Evolutionary conservation across 1,140 invertebrate genomes (phyloP).

Genomic region (Ostrea denselamellosa): DNA sequence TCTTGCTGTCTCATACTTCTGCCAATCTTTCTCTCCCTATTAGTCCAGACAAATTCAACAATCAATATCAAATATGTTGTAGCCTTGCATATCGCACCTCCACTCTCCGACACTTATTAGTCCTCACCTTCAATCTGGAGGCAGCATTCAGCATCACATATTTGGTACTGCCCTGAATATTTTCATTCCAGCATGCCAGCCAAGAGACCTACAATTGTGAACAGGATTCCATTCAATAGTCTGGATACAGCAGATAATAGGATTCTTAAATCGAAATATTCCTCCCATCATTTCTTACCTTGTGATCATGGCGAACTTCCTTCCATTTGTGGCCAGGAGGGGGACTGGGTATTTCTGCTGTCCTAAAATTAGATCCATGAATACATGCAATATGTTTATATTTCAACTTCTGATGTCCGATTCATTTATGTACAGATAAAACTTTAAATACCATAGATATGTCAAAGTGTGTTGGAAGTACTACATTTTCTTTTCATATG

Average conservation of each 20-base stretch:
- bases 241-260: neutral
- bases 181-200: conserved; percentile 99
- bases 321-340: conserved; percentile 97
- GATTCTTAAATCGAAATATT: neutral
- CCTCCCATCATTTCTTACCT: conserved; percentile 80
- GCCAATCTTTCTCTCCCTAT: conserved; percentile 98
- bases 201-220: conserved; percentile 85
- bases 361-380: conserved; percentile 73
- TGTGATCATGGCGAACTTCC: conserved; percentile 97
- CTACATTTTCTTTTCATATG: too few species aligned
- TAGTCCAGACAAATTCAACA: neutral
- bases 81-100: neutral
- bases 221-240: neutral
- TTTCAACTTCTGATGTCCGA: too few species aligned
- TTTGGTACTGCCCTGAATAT: conserved; percentile 96
- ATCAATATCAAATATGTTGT: neutral
- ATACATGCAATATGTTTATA: neutral
- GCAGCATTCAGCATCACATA: conserved; percentile 99
- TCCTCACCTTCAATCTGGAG: conserved; percentile 93
- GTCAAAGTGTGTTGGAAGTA: neutral
- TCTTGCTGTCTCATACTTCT: conserved; percentile 99
- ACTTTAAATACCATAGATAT: too few species aligned
- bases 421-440: too few species aligned
- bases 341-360: conserved; percentile 90
- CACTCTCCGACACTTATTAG: neutral